phyloP scores from a whole-genome alignment of 2,797 vertebrate genomes.

The Mormyrops attenuatus region DNA sequence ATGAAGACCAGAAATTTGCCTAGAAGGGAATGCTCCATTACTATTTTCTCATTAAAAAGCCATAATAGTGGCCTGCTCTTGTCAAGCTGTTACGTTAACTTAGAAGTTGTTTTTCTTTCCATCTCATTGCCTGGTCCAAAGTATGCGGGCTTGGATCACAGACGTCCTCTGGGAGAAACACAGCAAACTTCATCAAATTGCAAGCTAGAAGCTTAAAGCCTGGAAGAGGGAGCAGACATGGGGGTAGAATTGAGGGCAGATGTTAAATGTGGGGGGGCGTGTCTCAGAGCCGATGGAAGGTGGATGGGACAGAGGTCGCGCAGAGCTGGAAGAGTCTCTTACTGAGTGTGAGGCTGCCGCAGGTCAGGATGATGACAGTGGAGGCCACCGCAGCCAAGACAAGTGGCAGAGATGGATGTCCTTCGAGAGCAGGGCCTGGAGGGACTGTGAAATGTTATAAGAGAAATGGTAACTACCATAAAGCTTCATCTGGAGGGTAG shows the following conservation, averaged over 20 bases:
- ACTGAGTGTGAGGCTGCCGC: conserved; percentile 76
- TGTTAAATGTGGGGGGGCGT: neutral
- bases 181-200: neutral
- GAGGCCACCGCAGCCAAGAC: conserved; percentile 74
- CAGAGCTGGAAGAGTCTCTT: conserved; percentile 67
- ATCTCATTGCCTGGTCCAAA: neutral
- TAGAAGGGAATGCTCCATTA: neutral
- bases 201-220: neutral
- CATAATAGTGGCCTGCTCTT: neutral
- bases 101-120: conserved; percentile 2
- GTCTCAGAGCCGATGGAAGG: conserved; percentile 65
- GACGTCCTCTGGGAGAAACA: neutral
- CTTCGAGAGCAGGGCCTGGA: conserved; percentile 47
- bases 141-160: neutral
- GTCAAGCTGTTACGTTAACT: neutral
- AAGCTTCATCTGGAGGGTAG: neutral
- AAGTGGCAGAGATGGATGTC: conserved; percentile 65
- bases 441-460: conserved; percentile 39
- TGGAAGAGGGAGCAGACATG: conserved; percentile 3
- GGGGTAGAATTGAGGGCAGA: neutral
- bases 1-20: neutral
- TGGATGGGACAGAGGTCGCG: conserved; percentile 57
- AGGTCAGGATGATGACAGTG: conserved; percentile 70
- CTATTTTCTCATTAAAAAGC: neutral
- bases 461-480: neutral